Evolutionary conservation across 2,888 invertebrate genomes (phyloP).

Genomic region (Chymomyza amoena): DNA sequence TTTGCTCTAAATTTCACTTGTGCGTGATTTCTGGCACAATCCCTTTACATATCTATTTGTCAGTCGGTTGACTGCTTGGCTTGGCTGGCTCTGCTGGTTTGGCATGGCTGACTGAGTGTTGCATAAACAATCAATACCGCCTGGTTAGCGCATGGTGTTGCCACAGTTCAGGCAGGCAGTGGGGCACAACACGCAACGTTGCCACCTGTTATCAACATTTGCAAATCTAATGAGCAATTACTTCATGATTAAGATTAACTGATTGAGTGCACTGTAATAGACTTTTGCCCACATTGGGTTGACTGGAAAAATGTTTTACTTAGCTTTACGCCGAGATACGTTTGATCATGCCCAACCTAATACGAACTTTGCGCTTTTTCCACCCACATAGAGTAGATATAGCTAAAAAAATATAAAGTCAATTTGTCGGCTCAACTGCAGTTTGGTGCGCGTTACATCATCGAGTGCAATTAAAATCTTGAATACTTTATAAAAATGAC

Average conservation of each 20-base stretch:
- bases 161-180: background rate
- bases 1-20: background rate
- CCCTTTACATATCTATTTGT: background rate
- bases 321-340: background rate
- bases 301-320: background rate
- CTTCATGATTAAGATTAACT: constrained; percentile 16
- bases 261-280: constrained; percentile 11
- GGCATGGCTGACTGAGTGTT: constrained; percentile 23
- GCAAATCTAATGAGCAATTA: constrained; percentile 36
- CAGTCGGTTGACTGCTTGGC: constrained; percentile 17
- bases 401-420: background rate
- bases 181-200: constrained; percentile 7
- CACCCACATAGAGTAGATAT: constrained; percentile 29
- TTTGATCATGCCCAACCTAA: constrained; percentile 18
- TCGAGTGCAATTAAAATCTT: background rate
- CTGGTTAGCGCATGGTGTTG: background rate
- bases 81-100: constrained; percentile 7
- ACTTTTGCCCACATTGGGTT: background rate
- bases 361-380: constrained; percentile 17
- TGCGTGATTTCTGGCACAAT: constrained; percentile 12
- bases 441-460: background rate
- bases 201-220: constrained; percentile 36
- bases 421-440: background rate
- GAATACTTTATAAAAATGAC: constrained; percentile 5
- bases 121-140: constrained; percentile 44